Base-by-base conservation (phyloP, 2,888 invertebrate genomes). In the Protonemura montana region DNA sequence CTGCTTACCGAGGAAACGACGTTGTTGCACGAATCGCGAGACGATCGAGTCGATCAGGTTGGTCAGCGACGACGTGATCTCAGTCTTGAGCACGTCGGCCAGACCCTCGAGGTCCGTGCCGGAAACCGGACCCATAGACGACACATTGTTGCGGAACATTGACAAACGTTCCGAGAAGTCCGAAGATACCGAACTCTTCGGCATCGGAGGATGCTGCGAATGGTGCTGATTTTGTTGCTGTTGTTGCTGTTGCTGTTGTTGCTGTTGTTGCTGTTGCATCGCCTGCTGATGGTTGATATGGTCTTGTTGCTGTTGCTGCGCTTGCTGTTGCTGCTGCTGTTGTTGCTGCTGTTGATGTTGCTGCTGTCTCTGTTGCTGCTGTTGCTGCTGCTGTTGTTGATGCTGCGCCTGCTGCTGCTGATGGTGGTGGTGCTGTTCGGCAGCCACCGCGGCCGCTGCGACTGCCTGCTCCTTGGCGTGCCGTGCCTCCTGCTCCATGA, bases 51-150 rank as follows among this genome's bases (percentile, higher is more conserved):
- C 98, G 89, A 98, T 96, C 81, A 98, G 93, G 89, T 95, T 96
- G 26, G 96, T 95, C 81, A 98, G 92, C 0, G 97, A 97, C 76
- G 96, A 94, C 29, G 96, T 95, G 88, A 98, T 96, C 92, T 98
- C 98, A 85, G 95, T 95, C 92, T 98, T 98, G 5, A 99, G 93
- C 86, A 96, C 95, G 90, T 98, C 97, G n/a, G 98, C 97, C 85
- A 99, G 93, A 86, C 96, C 96, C 90, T 98, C 97, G 7, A 98
- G 93, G 90, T 98, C 98, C 2, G 96, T 94, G 21, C 95, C 96
- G 0, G 95, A 94, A 89, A 95, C 94, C 78, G 95, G 93, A 87
- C 89, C 87, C 86, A 87, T 85, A 41, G 87, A 85, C n/a, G 87
- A 87, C 30, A 94, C 93, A 89, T 94, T 95, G 89, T 93, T 95